A percentile compares a stretch with the other conserved stretches of the same genome.
phyloP scores from a whole-genome alignment of 2,888 invertebrate genomes.

The Macrophya alboannulata region DNA sequence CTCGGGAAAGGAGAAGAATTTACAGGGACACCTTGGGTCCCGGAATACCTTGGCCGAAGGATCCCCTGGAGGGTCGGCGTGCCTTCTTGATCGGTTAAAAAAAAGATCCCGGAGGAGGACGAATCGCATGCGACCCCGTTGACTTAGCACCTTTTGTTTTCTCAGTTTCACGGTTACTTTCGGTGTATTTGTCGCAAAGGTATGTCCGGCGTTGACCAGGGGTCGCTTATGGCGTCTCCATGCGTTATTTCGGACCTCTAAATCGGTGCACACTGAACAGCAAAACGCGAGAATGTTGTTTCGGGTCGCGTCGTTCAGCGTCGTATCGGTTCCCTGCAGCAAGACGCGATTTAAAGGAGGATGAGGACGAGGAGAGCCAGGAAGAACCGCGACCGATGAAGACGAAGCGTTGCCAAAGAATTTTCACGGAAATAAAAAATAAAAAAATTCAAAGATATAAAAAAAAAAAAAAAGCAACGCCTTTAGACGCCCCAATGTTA shows the following conservation, averaged over 20 bases:
- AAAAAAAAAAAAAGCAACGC: constrained; percentile 7
- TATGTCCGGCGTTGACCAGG: constrained; percentile 53
- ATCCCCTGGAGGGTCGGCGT: constrained; percentile 42
- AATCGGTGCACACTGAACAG: constrained; percentile 17
- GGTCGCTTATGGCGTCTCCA: constrained; percentile 40
- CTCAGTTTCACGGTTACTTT: neutral
- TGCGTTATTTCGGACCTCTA: constrained; percentile 13
- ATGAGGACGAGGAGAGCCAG: neutral
- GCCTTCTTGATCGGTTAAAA: constrained; percentile 19
- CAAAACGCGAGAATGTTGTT: constrained; percentile 46
- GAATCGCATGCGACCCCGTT: constrained; percentile 51
- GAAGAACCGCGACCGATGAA: constrained; percentile 40
- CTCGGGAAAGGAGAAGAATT: constrained; percentile 60
- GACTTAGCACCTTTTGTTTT: constrained; percentile 58
- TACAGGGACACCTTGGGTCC: constrained; percentile 64
- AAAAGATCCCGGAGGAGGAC: constrained; percentile 32
- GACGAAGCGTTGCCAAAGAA: constrained; percentile 46
- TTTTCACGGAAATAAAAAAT: constrained; percentile 35
- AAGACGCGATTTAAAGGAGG: neutral
- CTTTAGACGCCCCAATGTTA: constrained; percentile 39
- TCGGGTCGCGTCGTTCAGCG: neutral
- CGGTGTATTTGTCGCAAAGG: constrained; percentile 57
- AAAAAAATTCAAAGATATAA: neutral
- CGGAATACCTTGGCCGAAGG: constrained; percentile 13
- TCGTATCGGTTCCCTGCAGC: neutral